Evolutionary conservation across 2,113 vertebrate species (phyloP).

Genomic region (Gymnarchus niloticus): DNA sequence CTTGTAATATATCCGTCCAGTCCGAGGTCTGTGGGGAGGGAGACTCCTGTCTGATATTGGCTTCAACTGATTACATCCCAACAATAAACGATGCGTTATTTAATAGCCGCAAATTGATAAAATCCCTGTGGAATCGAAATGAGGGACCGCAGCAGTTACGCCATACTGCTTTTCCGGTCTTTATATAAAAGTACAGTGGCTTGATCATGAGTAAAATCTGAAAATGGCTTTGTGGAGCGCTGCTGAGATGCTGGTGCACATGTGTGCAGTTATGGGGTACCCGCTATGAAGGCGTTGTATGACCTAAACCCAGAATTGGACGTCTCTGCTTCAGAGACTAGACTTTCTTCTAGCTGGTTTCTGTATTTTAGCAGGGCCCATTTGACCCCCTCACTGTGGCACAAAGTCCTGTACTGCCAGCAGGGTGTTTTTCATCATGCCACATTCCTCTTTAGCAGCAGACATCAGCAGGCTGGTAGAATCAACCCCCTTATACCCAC

Average conservation of each 20-base stretch:
- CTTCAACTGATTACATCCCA: neutral
- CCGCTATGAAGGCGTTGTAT: neutral
- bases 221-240: neutral
- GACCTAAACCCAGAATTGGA: neutral
- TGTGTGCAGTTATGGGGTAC: neutral
- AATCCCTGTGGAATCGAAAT: neutral
- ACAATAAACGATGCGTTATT: neutral
- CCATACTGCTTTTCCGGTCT: too few relatives aligned
- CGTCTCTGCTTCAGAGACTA: neutral
- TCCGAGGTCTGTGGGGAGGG: too few relatives aligned
- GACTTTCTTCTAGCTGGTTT: neutral
- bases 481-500: neutral
- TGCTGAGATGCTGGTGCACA: neutral
- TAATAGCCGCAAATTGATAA: neutral
- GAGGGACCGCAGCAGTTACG: too few relatives aligned
- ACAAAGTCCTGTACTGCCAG: neutral
- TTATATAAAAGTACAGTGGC: neutral
- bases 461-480: neutral
- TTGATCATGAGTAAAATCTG: neutral
- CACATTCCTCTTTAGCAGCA: neutral
- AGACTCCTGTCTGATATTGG: too few relatives aligned
- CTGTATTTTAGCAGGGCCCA: neutral
- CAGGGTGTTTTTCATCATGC: neutral
- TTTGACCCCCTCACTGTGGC: neutral
- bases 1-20: too few relatives aligned